Base-by-base conservation (phyloP, 2,797 vertebrate genomes). In the Hoplostethus atlanticus region DNA sequence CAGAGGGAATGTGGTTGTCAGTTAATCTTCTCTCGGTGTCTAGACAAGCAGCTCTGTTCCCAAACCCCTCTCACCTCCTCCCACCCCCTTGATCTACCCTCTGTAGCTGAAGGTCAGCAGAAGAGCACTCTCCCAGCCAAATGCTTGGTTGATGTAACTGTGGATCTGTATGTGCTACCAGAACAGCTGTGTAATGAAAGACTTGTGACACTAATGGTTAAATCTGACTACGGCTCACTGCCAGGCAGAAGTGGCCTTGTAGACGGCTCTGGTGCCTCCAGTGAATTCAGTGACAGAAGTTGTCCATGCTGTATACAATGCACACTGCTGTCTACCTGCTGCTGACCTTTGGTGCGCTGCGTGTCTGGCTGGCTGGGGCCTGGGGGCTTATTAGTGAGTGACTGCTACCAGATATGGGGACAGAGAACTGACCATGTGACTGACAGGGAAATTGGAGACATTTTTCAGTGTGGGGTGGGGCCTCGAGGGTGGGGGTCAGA, bases 371-470 rank as follows among this genome's bases (percentile, higher is more conserved):
- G 60, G 6, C 69, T 4, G 28, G 55, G 66, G 62, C 31, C 50
- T 75, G 74, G 60, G 44, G 59, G 58, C 68, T 78, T 78, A 76
- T 77, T 58, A 61, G 46, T 42, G 54, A 87, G 65, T 52, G 73
- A 78, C 57, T 86, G 91, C 84, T 50, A 90, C 79, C 84, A 84
- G 85, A 93, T 92, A 89, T 64, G 56, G 63, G 71, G 60, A 9
- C 0, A n/a, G 51, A 72, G 74, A 77, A 52, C 15, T 16, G 40
- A n/a, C 72, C 68, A 52, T 67, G 87, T 84, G 83, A 88, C 73
- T 64, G 68, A 71, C 46, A 64, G 42, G 15, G 79, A 87, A 74
- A 88, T 62, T 62, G 25, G 81, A 84, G 68, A 84, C 67, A 70
- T 73, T 83, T 78, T 61, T 63, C 66, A 74, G 77, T 61, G 57